Evolutionary conservation across 1,140 invertebrate genomes (phyloP).

Genomic region (Heliconius melpomene): DNA sequence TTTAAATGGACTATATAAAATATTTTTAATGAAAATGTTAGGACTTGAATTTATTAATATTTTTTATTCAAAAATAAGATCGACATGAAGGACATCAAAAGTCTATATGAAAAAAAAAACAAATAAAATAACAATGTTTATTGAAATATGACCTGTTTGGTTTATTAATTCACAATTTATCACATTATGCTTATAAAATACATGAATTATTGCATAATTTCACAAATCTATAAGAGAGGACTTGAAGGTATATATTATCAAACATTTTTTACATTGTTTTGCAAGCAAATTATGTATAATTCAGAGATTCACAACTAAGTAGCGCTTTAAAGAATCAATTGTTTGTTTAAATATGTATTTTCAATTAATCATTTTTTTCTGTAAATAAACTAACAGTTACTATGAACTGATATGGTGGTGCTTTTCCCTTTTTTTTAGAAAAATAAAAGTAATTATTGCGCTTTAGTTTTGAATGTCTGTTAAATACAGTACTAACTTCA

Average conservation of each 20-base stretch:
- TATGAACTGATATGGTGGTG: neutral
- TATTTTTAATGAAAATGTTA: too few relatives aligned
- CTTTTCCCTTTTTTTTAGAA: too few relatives aligned
- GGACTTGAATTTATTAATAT: too few relatives aligned
- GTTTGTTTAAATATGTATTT: neutral
- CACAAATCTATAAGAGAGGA: constrained; percentile 26
- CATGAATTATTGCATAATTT: constrained; percentile 35
- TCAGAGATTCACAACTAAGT: constrained; percentile 12
- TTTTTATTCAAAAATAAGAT: too few relatives aligned
- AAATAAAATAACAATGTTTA: constrained; percentile 36
- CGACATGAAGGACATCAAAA: neutral
- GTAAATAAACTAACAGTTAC: neutral
- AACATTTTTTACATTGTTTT: neutral
- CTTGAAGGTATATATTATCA: constrained; percentile 1
- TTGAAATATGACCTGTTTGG: constrained; percentile 43
- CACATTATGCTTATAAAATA: constrained; percentile 55
- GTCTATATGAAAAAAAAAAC: constrained; percentile 15
- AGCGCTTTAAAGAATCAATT: neutral
- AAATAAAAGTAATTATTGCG: too few relatives aligned
- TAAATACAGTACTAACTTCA: neutral
- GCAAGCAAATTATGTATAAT: constrained; percentile 11
- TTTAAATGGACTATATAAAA: too few relatives aligned
- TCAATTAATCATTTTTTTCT: neutral
- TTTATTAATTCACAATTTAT: constrained; percentile 44
- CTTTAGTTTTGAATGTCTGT: neutral